Evolutionary conservation across 2,888 invertebrate genomes (phyloP), one percentile per base, ranked within the genome.

Genomic region (Amorpha juglandis): DNA sequence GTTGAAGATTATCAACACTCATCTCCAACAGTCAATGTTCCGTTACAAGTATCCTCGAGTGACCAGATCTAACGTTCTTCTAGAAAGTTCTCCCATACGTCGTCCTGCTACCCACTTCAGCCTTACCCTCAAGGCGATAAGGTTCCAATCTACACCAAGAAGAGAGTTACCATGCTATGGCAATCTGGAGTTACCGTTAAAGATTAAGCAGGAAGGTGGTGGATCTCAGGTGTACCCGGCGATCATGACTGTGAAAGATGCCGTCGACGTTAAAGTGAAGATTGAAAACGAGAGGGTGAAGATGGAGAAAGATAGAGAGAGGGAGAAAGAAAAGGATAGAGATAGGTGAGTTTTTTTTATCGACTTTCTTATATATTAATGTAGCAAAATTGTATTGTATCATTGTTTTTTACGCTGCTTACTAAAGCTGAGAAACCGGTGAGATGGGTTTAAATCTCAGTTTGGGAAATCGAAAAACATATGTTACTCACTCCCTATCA

Each of bases 81-180:
- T 92, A 1, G 91, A 93, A 65, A 84, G 83, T 27, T 78, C 87
- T 0, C 83, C 79, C n/a, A 69, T 81, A 1, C 76, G 90, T 58
- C 74, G 86, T 45, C 86, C 90, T 0, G 82, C 85, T 0, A 88
- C 89, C 0, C 88, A 91, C 65, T 83, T 88, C 62, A 89, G 87
- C 62, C 69, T 92, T 27, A 81, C 86, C 0, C 72, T 92, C 70
- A 88, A 83, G 67, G 92, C 93, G 8, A 84, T 94, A 12, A 84
- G 87, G 65, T 94, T 94, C 73, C 90, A 91, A 67, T 80, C 89
- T 0, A 86, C 87, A 2, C 89, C 91, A 0, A 83, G 90, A 65
- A 86, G 93, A 65, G 82, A 91, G 69, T 71, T 93, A 21, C 94
- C 94, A 0, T 94, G 93, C 66, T 94, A 94, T 70, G 94, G 94